Evolutionary conservation across 1,140 invertebrate genomes (phyloP), one percentile per base, ranked within the genome.

Genomic region (Drosophila teissieri): DNA sequence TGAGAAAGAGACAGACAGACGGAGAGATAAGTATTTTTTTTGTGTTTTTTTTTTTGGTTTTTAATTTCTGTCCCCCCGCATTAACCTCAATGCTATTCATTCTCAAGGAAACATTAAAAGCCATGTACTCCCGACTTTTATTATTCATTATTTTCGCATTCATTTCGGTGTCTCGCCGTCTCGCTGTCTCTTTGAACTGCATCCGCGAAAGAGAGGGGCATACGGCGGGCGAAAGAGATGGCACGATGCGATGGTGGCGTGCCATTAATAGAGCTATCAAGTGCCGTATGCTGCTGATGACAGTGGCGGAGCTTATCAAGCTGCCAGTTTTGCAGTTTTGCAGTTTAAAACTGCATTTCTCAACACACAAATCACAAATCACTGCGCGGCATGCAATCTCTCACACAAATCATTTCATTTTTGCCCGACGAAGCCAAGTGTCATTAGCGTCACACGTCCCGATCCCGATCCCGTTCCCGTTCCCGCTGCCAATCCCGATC

Each of bases 261-360:
- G 63, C 64, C 64, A 75, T 86, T 86, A 86, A 86, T 86, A 86
- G 75, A 86, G 83, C 75, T 86, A 86, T 86, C 83, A 86, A 82
- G 78, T 64, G 58, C 39, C 68, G 78, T 48, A 81, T 76, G 42
- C 78, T 64, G 78, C 63, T 83, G 83, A 86, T 88, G 83, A 83
- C 83, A 88, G 83, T 88, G 83, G 67, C 67, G 67, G 60, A 62
- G 67, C 83, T 86, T 86, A 86, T 86, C 83, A 89, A 88, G 65
- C 67, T 82, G 77, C 52, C 60, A 36, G 63, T 49, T 74, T 73
- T 53, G 46, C 54, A 65, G 62, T 54, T 49, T 51, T 56, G 60
- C 76, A 85, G 84, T 89, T 89, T 89, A 89, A 89, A 89, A 89
- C 82, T 89, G 84, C 84, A 89, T 89, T 89, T 89, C 84, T 89